Evolutionary conservation across 2,113 vertebrate species (phyloP).

Genomic region (Empidonax traillii): DNA sequence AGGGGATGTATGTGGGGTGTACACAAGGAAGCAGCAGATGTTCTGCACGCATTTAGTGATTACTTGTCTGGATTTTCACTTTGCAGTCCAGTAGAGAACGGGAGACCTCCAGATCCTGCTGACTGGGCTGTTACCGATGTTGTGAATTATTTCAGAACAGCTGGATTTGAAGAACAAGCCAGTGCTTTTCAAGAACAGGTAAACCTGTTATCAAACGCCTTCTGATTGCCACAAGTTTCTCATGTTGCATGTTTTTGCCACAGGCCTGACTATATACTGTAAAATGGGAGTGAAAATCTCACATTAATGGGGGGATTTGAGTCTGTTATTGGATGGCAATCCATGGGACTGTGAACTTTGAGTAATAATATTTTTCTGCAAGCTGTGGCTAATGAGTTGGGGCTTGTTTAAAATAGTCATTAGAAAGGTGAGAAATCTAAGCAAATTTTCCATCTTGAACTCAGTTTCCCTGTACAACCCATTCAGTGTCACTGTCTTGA

Average conservation of each 20-base stretch:
- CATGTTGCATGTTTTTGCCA: not conserved
- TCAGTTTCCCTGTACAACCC: not conserved
- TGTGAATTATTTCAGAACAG: conserved; percentile 95
- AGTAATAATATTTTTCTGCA: not conserved
- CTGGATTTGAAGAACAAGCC: conserved; percentile 96
- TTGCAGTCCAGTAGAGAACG: conserved; percentile 85
- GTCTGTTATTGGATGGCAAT: not conserved
- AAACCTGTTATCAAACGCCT: conserved; percentile 30
- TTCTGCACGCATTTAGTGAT: not conserved
- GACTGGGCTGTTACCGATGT: conserved; percentile 95
- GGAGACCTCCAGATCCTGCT: conserved; percentile 89
- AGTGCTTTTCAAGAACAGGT: conserved; percentile 97
- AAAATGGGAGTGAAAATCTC: not conserved
- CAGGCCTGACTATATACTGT: not conserved
- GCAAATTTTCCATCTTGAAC: not conserved
- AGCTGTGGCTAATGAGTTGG: not conserved
- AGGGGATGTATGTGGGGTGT: not conserved
- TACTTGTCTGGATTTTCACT: conserved; percentile 46
- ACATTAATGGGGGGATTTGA: not conserved
- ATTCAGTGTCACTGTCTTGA: not conserved
- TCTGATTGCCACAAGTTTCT: not conserved
- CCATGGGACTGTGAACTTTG: not conserved
- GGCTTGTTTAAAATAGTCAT: not conserved
- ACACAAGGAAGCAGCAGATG: not conserved
- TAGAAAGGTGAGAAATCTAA: not conserved